phyloP scores from a whole-genome alignment of 1,140 invertebrate species.

The Leptinotarsa defecta region DNA sequence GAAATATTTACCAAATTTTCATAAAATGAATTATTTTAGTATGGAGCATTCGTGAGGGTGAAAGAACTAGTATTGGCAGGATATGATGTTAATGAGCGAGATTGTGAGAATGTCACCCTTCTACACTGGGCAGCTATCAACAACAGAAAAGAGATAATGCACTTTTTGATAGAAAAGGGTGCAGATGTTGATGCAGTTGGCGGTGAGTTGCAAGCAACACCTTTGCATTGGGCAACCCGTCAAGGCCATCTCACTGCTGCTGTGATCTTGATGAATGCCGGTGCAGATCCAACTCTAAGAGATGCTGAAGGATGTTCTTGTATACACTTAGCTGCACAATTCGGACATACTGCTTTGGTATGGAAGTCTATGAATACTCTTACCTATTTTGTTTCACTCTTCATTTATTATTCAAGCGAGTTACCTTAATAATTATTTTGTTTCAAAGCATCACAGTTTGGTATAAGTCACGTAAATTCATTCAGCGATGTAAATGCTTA shows the following conservation, averaged over 20 bases:
- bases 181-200: conserved; percentile 92
- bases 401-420: too few species aligned
- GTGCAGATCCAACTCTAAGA: conserved; percentile 89
- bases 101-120: conserved; percentile 91
- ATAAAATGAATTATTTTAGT: conserved; percentile 60
- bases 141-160: conserved; percentile 90
- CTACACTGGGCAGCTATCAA: conserved; percentile 99
- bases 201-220: conserved; percentile 93
- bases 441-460: too few species aligned
- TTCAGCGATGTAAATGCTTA: too few species aligned
- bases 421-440: too few species aligned
- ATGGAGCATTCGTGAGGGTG: conserved; percentile 83
- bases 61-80: conserved; percentile 86
- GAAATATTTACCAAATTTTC: too few species aligned
- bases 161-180: conserved; percentile 71
- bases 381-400: too few species aligned
- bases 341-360: conserved; percentile 92
- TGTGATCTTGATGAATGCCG: conserved; percentile 87
- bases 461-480: too few species aligned
- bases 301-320: conserved; percentile 96
- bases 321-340: conserved; percentile 95
- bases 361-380: not conserved
- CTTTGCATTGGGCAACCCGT: conserved; percentile 96
- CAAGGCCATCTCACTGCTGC: conserved; percentile 94
- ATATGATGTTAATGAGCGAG: conserved; percentile 88